Conservation (phyloP, 2,888 invertebrate genomes). For the Seira ritae region DNA sequence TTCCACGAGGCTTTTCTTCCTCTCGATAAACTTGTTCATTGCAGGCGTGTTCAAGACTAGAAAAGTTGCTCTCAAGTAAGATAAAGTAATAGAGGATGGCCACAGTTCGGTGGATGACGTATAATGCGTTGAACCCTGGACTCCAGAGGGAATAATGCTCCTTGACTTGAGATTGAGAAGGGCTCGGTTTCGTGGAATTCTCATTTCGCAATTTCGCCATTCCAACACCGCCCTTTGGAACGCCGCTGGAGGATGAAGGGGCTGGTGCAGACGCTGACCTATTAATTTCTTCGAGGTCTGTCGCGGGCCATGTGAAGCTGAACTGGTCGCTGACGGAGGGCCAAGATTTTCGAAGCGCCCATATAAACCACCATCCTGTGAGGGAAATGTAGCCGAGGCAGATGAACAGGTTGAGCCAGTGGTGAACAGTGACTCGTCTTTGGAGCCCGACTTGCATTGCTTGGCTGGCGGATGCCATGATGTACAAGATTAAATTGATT, state of each 20-base stretch:
- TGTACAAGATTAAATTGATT: slow-evolving; percentile 64
- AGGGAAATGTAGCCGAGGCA: slow-evolving; percentile 54
- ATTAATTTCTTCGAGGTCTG: slow-evolving; percentile 19
- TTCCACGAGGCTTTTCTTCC: slow-evolving; percentile 26
- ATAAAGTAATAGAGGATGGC: slow-evolving; percentile 66
- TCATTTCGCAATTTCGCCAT: too few relatives aligned
- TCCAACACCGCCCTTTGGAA: neutral
- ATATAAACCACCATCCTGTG: slow-evolving; percentile 67
- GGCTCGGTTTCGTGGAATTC: neutral
- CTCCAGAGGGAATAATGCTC: slow-evolving; percentile 68
- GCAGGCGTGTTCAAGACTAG: slow-evolving; percentile 61
- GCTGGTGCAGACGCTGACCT: neutral
- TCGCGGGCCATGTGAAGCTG: slow-evolving; percentile 66
- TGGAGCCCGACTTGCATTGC: slow-evolving; percentile 65
- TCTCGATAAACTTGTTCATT: slow-evolving; percentile 57
- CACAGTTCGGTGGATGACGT: slow-evolving; percentile 65
- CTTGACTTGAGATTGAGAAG: neutral
- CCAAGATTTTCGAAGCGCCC: slow-evolving; percentile 70
- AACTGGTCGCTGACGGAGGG: slow-evolving; percentile 70
- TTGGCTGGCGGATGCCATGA: slow-evolving; percentile 67
- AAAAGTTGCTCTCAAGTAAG: slow-evolving; percentile 61
- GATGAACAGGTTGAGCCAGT: slow-evolving; percentile 62
- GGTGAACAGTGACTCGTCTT: slow-evolving; percentile 51
- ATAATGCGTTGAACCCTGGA: slow-evolving; percentile 67
- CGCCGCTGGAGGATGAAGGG: neutral